A percentile compares a stretch with the other conserved stretches of the same genome.
phyloP scores from a whole-genome alignment of 2,888 invertebrate genomes.

The Orthonevra nobilis region DNA sequence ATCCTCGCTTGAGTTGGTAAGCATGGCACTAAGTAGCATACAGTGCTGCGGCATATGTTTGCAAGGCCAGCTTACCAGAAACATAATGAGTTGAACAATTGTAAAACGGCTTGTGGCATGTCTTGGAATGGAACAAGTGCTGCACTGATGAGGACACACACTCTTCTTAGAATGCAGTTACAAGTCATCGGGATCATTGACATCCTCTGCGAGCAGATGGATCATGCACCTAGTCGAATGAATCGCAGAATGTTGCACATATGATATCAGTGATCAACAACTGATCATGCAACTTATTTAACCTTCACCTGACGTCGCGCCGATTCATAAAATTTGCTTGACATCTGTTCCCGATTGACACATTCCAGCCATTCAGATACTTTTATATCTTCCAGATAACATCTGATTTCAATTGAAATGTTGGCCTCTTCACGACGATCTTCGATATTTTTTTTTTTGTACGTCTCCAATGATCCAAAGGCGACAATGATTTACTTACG shows the following conservation, averaged over 20 bases:
- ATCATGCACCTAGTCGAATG: too few relatives aligned
- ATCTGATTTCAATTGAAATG: background rate
- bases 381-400: slow-evolving; percentile 38
- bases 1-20: slow-evolving; percentile 48
- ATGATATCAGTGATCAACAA: too few relatives aligned
- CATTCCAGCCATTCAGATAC: slow-evolving; percentile 24
- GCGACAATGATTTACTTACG: slow-evolving; percentile 19
- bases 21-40: slow-evolving; percentile 28
- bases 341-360: slow-evolving; percentile 50
- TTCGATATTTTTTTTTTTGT: slow-evolving; percentile 3
- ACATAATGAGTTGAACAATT: slow-evolving; percentile 39
- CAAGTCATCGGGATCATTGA: slow-evolving; percentile 41
- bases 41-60: slow-evolving; percentile 22
- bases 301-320: too few relatives aligned
- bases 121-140: slow-evolving; percentile 42
- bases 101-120: slow-evolving; percentile 31
- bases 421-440: background rate
- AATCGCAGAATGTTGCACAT: too few relatives aligned
- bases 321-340: too few relatives aligned
- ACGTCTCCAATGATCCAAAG: slow-evolving; percentile 20
- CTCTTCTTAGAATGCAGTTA: slow-evolving; percentile 28
- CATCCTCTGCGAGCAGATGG: slow-evolving; percentile 24
- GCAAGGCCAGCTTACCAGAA: slow-evolving; percentile 3
- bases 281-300: too few relatives aligned
- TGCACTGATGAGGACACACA: slow-evolving; percentile 30